Base-by-base conservation (phyloP, 2,797 vertebrate genomes). In the Chelonia mydas region DNA sequence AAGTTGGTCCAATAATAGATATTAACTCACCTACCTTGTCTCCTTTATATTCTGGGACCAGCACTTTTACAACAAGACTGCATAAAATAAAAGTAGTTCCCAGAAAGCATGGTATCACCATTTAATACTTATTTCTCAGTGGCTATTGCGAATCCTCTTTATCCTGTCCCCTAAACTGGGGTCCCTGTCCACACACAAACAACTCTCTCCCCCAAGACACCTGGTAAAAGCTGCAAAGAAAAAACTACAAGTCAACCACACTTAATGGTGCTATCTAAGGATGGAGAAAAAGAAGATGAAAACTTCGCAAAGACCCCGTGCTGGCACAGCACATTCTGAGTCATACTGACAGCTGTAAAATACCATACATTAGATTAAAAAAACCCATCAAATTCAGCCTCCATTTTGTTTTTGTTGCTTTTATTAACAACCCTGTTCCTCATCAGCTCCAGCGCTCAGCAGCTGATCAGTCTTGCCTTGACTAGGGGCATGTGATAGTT, bases 391-490 rank as follows among this genome's bases (percentile, higher is more conserved):
- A 88, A 91, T 92, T 94, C 90, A 89, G 53, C 82, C 91, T 91
- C 76, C 85, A 88, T 97, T 96, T 82, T 65, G 23, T 16, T 17
- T 79, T 92, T 95, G 54, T 74, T 94, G 57, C 86, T 96, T 78
- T 79, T 83, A 92, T 95, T 97, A 96, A 98, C 93, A 95, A 88
- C 83, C 93, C 77, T 95, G 87, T 91, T 97, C 93, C 90, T 95
- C 96, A 91, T 94, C 92, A 94, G 78, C 93, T 88, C 80, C 81
- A 80, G 90, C 81, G 82, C 86, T 97, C 85, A 0, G 93, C 94
- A 96, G 86, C 94, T 94, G 92, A 97, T 91, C 80, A 57, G 90
- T 94, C 90, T 92, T 95, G 94, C 92, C 90, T 97, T 96, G 50
- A 7, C 83, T 90, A 81, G 82, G 88, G 83, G 87, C 80, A 95